These are phyloP conservation scores for Silurus meridionalis DNA, from an alignment of 2,113 vertebrate species.

Conservation along the genomic window DNA sequence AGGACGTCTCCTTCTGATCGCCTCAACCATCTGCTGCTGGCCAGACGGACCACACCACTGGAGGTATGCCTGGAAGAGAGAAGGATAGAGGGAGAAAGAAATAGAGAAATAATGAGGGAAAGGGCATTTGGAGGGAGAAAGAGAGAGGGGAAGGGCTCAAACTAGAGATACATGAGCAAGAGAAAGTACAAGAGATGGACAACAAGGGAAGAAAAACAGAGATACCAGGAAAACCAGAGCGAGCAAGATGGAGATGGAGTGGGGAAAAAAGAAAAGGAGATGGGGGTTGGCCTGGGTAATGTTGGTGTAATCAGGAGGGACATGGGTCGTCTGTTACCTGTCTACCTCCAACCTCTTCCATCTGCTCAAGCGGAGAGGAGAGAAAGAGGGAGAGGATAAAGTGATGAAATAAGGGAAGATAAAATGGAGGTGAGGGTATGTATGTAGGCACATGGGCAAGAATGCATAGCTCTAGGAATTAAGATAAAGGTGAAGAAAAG, in stretches of 20 bases:
- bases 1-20: constrained; percentile 76
- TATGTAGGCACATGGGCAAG: not conserved
- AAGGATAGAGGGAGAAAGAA: constrained; percentile 25
- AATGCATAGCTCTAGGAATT: not conserved
- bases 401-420: not conserved
- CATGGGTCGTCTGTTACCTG: constrained; percentile 73
- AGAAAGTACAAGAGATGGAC: constrained; percentile 2
- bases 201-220: not conserved
- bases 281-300: constrained; percentile 54
- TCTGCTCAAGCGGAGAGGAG: constrained; percentile 63
- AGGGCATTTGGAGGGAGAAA: constrained; percentile 3
- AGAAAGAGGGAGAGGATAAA: not conserved
- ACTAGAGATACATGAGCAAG: not conserved
- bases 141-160: not conserved
- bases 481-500: not conserved
- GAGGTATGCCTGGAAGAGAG: constrained; percentile 52
- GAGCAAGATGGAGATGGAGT: not conserved
- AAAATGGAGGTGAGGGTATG: not conserved
- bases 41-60: constrained; percentile 73
- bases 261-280: constrained; percentile 43
- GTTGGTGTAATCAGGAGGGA: constrained; percentile 56
- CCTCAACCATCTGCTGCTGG: constrained; percentile 75
- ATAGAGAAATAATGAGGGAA: constrained; percentile 25
- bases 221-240: not conserved
- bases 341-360: constrained; percentile 71